phyloP scores from a whole-genome alignment of 2,888 invertebrate genomes.

The Portevinia maculata region DNA sequence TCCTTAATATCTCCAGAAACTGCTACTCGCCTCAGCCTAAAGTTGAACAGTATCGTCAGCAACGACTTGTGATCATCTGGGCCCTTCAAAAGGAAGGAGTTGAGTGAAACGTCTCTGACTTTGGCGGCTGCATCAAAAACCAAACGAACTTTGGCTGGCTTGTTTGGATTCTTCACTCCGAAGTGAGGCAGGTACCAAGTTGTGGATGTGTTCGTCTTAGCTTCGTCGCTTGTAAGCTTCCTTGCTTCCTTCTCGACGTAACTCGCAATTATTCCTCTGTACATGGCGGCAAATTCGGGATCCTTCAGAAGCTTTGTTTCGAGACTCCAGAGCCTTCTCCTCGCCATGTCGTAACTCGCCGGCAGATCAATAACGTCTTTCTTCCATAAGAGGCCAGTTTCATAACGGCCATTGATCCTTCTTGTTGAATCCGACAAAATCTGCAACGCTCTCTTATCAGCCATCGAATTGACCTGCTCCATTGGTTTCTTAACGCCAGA shows the following conservation, averaged over 20 bases:
- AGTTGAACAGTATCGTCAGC: background rate
- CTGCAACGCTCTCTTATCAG: too few species aligned
- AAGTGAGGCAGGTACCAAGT: constrained; percentile 21
- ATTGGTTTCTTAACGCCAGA: constrained; percentile 19
- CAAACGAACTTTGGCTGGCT: background rate
- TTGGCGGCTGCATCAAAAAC: constrained; percentile 9
- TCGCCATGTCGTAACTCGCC: too few species aligned
- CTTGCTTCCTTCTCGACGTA: background rate
- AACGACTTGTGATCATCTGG: background rate
- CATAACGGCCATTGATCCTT: too few species aligned
- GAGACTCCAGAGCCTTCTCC: too few species aligned
- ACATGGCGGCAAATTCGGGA: background rate
- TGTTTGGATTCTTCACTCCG: constrained; percentile 12
- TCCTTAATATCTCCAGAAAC: too few species aligned
- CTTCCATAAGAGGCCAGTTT: too few species aligned
- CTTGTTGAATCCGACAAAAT: too few species aligned
- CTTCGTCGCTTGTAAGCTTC: background rate
- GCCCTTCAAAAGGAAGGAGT: background rate
- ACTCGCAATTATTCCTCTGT: background rate
- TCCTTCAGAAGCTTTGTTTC: background rate
- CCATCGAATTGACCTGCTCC: background rate
- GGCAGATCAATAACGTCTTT: too few species aligned
- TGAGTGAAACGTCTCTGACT: background rate
- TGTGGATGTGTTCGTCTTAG: background rate
- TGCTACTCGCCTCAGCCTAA: too few species aligned